Conservation (phyloP, 1,140 invertebrate genomes). For the Drosophila teissieri region DNA sequence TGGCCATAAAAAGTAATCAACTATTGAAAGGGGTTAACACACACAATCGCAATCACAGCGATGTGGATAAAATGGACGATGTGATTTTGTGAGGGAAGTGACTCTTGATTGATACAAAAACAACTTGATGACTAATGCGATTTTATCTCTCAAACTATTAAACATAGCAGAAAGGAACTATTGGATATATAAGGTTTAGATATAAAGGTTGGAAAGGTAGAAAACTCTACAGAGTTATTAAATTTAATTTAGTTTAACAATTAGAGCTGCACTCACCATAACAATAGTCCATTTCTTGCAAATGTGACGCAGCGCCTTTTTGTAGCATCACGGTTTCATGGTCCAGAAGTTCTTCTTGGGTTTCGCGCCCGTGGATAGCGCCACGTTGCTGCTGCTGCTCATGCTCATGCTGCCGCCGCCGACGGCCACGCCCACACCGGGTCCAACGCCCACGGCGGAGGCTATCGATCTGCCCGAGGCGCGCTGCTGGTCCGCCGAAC, state of each 20-base stretch:
- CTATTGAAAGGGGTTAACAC: constrained; percentile 31
- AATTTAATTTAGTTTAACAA: not conserved
- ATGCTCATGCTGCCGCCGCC: constrained; percentile 15
- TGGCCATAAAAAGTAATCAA: constrained; percentile 31
- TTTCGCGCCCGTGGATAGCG: constrained; percentile 73
- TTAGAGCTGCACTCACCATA: constrained; percentile 64
- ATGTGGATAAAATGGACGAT: not conserved
- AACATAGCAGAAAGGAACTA: not conserved
- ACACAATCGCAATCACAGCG: constrained; percentile 16
- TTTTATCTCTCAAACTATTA: not conserved
- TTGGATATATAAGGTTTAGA: no score
- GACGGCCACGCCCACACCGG: constrained; percentile 6
- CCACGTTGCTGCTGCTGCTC: constrained; percentile 32
- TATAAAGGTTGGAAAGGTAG: no score
- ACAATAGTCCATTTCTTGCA: constrained; percentile 83
- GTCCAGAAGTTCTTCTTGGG: constrained; percentile 83
- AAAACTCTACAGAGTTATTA: not conserved
- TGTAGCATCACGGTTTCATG: constrained; percentile 84
- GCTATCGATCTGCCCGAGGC: constrained; percentile 61
- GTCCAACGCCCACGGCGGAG: constrained; percentile 22
- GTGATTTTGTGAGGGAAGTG: constrained; percentile 5
- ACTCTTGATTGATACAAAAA: not conserved
- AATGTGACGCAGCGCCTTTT: constrained; percentile 76
- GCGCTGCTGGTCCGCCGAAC: constrained; percentile 73
- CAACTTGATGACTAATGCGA: not conserved